Conservation (phyloP, 2,797 vertebrate genomes). For the Microctenopoma stevenorrisi region DNA sequence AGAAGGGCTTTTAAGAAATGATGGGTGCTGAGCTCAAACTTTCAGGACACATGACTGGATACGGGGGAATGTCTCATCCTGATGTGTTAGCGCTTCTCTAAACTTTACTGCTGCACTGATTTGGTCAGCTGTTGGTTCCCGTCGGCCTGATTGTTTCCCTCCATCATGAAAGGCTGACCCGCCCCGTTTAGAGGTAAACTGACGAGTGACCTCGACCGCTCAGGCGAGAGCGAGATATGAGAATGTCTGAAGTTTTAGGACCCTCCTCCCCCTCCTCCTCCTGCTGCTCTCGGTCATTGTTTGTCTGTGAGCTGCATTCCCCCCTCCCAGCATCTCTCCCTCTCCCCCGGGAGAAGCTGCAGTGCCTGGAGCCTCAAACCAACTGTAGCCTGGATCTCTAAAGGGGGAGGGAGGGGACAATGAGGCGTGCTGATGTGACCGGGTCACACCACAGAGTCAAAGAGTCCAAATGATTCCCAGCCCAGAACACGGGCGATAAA, state of each 20-base stretch:
- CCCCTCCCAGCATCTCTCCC: slow-evolving; percentile 32
- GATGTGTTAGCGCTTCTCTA: neutral
- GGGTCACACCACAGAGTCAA: slow-evolving; percentile 55
- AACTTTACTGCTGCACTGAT: neutral
- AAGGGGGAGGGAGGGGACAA: slow-evolving; percentile 17
- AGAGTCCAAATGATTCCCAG: slow-evolving; percentile 63
- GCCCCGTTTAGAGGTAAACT: slow-evolving; percentile 49
- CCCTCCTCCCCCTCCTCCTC: neutral
- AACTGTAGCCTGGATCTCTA: slow-evolving; percentile 28
- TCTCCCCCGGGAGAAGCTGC: slow-evolving; percentile 31
- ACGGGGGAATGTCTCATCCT: slow-evolving; percentile 1
- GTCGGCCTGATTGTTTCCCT: slow-evolving; percentile 1
- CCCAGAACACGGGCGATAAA: slow-evolving; percentile 44
- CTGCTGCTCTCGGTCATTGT: neutral
- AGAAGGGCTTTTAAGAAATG: neutral
- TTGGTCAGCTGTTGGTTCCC: slow-evolving; percentile 17
- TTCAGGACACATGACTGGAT: neutral
- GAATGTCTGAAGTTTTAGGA: slow-evolving; percentile 10
- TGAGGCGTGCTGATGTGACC: slow-evolving; percentile 62
- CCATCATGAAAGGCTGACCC: slow-evolving; percentile 47
- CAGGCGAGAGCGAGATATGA: slow-evolving; percentile 7
- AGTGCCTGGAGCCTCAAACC: slow-evolving; percentile 42
- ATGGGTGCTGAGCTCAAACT: neutral
- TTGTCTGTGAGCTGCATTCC: slow-evolving; percentile 34
- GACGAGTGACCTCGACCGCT: slow-evolving; percentile 20